phyloP scores from a whole-genome alignment of 1,140 invertebrate species.

The Drosophila ananassae region DNA sequence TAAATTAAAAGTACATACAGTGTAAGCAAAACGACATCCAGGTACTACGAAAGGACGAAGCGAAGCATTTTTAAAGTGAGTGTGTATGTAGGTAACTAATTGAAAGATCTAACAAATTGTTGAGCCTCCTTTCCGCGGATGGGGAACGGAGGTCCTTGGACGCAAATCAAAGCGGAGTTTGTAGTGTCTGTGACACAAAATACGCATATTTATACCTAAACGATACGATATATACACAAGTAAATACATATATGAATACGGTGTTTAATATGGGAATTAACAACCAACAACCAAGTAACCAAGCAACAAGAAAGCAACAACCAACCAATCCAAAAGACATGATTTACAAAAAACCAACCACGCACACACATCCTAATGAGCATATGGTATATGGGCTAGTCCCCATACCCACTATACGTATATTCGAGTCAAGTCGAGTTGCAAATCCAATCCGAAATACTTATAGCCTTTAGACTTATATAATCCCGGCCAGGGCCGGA shows the following conservation, averaged over 20 bases:
- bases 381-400: not conserved
- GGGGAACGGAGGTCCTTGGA: not conserved
- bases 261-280: constrained; percentile 37
- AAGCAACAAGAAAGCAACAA: constrained; percentile 14
- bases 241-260: constrained; percentile 44
- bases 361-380: constrained; percentile 67
- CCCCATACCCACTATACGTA: constrained; percentile 37
- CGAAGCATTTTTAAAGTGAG: constrained; percentile 60
- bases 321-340: constrained; percentile 69
- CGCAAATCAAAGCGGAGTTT: constrained; percentile 65
- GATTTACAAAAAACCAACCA: constrained; percentile 70
- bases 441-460: constrained; percentile 37
- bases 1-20: constrained; percentile 35
- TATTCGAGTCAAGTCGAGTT: constrained; percentile 19
- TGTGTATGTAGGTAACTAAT: constrained; percentile 61
- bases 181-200: constrained; percentile 67
- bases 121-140: not conserved
- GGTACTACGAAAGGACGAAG: constrained; percentile 28
- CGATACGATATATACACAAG: constrained; percentile 51
- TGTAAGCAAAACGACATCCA: constrained; percentile 38
- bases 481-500: constrained; percentile 29
- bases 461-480: constrained; percentile 50
- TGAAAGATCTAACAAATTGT: constrained; percentile 46
- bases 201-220: constrained; percentile 51
- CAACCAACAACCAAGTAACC: constrained; percentile 24